A percentile compares a stretch with the other conserved stretches of the same genome.
phyloP scores from a whole-genome alignment of 2,113 vertebrate genomes.

The Neodontobutis hainanensis region DNA sequence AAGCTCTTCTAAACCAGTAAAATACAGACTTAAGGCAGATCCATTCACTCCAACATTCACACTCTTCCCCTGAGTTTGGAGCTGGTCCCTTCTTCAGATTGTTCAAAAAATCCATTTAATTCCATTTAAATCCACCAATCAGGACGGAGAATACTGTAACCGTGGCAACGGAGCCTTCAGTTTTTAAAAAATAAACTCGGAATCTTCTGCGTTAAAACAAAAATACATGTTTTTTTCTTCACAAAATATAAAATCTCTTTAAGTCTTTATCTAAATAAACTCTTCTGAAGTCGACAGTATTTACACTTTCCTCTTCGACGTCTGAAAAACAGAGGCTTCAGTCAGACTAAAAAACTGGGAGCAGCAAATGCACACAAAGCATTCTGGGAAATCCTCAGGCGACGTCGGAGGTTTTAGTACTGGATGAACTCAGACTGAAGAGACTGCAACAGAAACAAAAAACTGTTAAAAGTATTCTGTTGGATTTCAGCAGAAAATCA shows the following conservation, averaged over 20 bases:
- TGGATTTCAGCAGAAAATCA: background rate
- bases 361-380: background rate
- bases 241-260: slow-evolving; percentile 11
- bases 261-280: slow-evolving; percentile 4
- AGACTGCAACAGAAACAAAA: slow-evolving; percentile 79
- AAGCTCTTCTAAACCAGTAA: slow-evolving; percentile 2
- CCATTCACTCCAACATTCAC: background rate
- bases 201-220: background rate
- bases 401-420: slow-evolving; percentile 82
- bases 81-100: background rate
- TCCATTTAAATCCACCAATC: background rate
- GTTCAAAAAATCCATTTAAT: background rate
- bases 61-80: slow-evolving; percentile 4
- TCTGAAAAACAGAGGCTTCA: background rate
- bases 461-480: background rate
- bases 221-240: slow-evolving; percentile 1
- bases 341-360: background rate
- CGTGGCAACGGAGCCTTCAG: background rate
- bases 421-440: slow-evolving; percentile 92
- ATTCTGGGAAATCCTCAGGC: slow-evolving; percentile 40
- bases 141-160: background rate
- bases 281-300: background rate
- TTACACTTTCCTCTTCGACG: background rate
- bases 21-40: background rate
- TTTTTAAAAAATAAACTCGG: slow-evolving; percentile 2